A percentile compares a stretch with the other conserved stretches of the same genome.
Evolutionary conservation across 2,113 vertebrate genomes (phyloP).

Genomic region (Nerophis ophidion): DNA sequence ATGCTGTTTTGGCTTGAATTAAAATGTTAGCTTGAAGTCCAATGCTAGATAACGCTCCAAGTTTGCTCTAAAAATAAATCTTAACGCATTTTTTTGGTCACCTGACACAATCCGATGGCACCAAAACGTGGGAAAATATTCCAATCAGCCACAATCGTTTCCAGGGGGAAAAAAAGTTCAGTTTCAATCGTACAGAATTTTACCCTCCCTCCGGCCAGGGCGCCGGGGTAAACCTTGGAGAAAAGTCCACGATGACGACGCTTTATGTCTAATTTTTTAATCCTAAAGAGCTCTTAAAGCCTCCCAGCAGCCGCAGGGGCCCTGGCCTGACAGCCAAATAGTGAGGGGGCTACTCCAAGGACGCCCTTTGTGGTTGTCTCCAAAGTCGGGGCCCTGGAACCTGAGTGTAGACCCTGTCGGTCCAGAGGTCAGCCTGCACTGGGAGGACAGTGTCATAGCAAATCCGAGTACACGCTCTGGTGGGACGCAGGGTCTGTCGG

Average conservation of each 20-base stretch:
- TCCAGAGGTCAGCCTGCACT: not conserved
- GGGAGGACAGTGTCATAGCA: not conserved
- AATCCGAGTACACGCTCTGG: constrained; percentile 2
- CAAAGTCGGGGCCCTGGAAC: not conserved
- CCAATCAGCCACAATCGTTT: constrained; percentile 30
- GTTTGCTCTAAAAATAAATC: no score
- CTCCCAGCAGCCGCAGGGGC: not conserved
- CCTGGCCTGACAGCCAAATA: not conserved
- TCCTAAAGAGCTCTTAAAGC: not conserved
- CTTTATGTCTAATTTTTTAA: constrained; percentile 20
- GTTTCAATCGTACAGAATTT: constrained; percentile 10
- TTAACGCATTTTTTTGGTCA: not conserved
- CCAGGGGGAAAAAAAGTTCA: constrained; percentile 31
- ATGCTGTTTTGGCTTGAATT: no score
- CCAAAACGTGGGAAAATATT: not conserved
- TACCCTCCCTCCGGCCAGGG: constrained; percentile 36
- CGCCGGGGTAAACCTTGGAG: constrained; percentile 22
- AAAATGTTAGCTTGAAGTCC: no score
- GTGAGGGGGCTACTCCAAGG: not conserved
- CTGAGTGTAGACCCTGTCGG: not conserved
- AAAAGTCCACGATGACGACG: constrained; percentile 57
- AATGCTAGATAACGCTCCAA: no score
- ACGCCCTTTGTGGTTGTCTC: not conserved
- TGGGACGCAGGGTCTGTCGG: not conserved
- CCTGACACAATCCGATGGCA: constrained; percentile 1